phyloP scores from a whole-genome alignment of 2,797 vertebrate genomes.

The Gymnoscopelus microlampas region DNA sequence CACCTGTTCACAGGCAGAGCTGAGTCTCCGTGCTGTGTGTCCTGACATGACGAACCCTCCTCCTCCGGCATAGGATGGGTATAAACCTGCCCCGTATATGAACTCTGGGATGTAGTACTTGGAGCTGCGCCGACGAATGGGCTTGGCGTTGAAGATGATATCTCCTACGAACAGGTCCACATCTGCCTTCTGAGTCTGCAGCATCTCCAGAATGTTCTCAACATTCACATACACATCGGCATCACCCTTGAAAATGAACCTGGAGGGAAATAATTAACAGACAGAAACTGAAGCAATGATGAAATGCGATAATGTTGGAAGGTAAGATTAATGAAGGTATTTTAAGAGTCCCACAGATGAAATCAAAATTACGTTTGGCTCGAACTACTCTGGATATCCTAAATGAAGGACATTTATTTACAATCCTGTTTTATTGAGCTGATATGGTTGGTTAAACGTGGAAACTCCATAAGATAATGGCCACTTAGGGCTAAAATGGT shows the following conservation, averaged over 20 bases:
- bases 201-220: constrained; percentile 93
- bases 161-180: constrained; percentile 93
- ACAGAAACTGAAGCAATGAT: not conserved
- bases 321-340: too few relatives aligned
- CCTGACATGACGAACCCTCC: constrained; percentile 94
- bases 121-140: constrained; percentile 88
- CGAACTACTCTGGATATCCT: too few relatives aligned
- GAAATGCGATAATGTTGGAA: not conserved
- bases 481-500: not conserved
- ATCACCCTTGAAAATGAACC: constrained; percentile 96
- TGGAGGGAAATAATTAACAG: constrained; percentile 15
- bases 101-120: constrained; percentile 95
- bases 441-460: too few relatives aligned
- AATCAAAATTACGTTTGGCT: too few relatives aligned
- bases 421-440: too few relatives aligned
- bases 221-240: constrained; percentile 94
- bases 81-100: constrained; percentile 88
- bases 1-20: constrained; percentile 86
- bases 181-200: constrained; percentile 71
- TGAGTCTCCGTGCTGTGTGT: constrained; percentile 85
- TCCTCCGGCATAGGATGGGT: constrained; percentile 93
- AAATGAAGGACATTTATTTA: too few relatives aligned
- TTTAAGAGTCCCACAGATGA: too few relatives aligned
- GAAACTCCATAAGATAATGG: not conserved
- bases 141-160: constrained; percentile 91